Base-by-base conservation (phyloP, 2,888 invertebrate genomes). In the Dichetophora obliterata region DNA sequence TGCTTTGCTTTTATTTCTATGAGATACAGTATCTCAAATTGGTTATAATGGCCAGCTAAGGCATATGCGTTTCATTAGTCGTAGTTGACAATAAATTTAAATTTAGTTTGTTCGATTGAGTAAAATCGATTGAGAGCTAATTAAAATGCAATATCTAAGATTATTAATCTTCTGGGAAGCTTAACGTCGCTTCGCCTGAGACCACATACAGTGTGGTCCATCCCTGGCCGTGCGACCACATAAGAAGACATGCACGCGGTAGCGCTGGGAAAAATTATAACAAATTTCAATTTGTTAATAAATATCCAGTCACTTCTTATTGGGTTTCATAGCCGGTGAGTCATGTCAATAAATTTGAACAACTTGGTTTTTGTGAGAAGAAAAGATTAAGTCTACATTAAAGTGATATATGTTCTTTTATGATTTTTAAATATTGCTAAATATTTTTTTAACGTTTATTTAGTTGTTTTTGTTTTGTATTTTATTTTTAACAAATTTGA, bases 51-150 rank as follows among this genome's bases (percentile, higher is more conserved):
- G 79, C 63, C 63, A 65, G 54, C 9, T 11, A 43, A 24, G 63
- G 65, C 68, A 75, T 68, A 81, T 81, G 81, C 83, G 86, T 87
- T 86, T 85, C 84, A 84, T 85, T 86, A 83, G 84, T 80, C 82
- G 80, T 82, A n/a, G 84, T 86, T 87, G 88, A 87, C 87, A 87
- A 86, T 86, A 86, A 86, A 86, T 87, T 84, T 83, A 84, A 85
- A 74, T 54, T 81, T 81, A 80, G 66, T 75, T 75, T 54, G 75
- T 63, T 72, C 61, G 61, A 66, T 37, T 34, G 16, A 22, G 22
- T 5, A 34, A 37, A 27, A 68, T 68, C 48, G 43, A 50, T 68
- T 73, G 79, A 77, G 77, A 77, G 76, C 85, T 86, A 85, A 87
- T 77, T 77, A 76, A 75, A 76, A 79, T 79, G 71, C 79, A 76